Conservation (phyloP, 1,140 invertebrate genomes). For the Orchestia grillus region DNA sequence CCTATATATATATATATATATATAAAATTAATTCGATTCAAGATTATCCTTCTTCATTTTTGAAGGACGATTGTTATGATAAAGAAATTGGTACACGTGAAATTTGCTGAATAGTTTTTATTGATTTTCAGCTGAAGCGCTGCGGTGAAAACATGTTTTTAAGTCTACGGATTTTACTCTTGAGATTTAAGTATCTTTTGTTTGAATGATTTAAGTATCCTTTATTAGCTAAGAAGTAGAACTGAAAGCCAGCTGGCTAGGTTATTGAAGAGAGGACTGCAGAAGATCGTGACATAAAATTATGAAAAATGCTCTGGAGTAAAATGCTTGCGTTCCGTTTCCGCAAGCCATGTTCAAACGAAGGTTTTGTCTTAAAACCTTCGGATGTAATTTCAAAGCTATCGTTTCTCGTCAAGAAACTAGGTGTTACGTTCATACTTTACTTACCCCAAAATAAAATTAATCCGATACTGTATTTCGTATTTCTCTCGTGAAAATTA, state of each 20-base stretch:
- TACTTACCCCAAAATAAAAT: too few relatives aligned
- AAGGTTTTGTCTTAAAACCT: background rate
- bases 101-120: background rate
- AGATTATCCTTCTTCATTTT: background rate
- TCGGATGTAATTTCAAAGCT: background rate
- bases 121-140: background rate
- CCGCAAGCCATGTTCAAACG: background rate
- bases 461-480: background rate
- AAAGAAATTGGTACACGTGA: background rate
- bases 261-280: too few relatives aligned
- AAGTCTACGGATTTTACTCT: background rate
- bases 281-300: background rate
- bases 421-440: too few relatives aligned
- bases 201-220: too few relatives aligned
- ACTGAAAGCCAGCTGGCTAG: too few relatives aligned
- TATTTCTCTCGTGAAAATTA: background rate
- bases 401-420: too few relatives aligned
- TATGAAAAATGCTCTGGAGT: background rate
- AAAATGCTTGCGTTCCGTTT: background rate
- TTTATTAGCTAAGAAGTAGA: too few relatives aligned
- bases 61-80: background rate
- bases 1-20: too few relatives aligned
- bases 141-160: background rate
- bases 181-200: background rate
- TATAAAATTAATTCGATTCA: background rate